Conservation (phyloP, 2,888 invertebrate genomes). For the Acanthopleura granulata region DNA sequence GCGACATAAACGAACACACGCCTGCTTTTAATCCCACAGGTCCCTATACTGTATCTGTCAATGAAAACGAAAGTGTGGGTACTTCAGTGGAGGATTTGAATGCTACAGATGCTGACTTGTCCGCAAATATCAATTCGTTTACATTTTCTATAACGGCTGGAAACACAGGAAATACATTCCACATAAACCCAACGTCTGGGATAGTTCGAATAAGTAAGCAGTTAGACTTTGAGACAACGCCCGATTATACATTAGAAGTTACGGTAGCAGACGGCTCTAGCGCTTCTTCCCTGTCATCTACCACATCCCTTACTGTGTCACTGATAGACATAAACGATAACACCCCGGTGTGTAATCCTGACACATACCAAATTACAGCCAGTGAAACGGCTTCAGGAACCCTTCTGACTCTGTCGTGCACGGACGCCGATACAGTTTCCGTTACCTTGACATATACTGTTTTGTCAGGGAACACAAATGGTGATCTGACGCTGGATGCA, state of each 20-base stretch:
- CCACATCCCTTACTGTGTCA: conserved; percentile 4
- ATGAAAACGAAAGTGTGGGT: conserved; percentile 19
- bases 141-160: conserved; percentile 46
- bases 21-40: conserved; percentile 85
- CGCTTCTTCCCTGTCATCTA: conserved; percentile 20
- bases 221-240: conserved; percentile 41
- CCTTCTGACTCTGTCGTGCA: background rate
- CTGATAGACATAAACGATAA: conserved; percentile 28
- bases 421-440: conserved; percentile 18
- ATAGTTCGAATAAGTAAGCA: conserved; percentile 34
- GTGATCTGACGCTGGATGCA: conserved; percentile 22
- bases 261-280: conserved; percentile 41
- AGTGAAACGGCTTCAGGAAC: background rate
- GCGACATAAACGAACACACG: conserved; percentile 93
- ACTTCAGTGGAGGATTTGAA: conserved; percentile 2
- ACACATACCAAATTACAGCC: background rate
- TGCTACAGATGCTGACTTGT: conserved; percentile 25
- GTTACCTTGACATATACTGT: background rate
- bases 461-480: conserved; percentile 2
- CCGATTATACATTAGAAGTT: conserved; percentile 38
- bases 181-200: conserved; percentile 43
- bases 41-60: conserved; percentile 19
- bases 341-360: conserved; percentile 20
- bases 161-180: conserved; percentile 40
- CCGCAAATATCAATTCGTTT: conserved; percentile 25